Evolutionary conservation across 2,888 invertebrate genomes (phyloP), one percentile per base, ranked within the genome.

Genomic region (Eupithecia abbreviata): DNA sequence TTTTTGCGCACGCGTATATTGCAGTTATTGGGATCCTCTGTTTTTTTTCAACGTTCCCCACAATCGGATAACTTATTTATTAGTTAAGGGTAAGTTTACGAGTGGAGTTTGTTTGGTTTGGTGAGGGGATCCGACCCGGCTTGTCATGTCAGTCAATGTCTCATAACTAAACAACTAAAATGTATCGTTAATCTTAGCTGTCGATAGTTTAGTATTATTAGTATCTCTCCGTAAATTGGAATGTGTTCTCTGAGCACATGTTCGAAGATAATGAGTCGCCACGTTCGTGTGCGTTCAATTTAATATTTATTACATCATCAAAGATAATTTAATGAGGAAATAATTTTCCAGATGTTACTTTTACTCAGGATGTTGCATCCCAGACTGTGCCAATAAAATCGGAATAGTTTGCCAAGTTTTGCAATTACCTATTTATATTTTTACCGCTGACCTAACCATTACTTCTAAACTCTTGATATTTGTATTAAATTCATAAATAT

Each of bases 41-140:
- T 68, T 43, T 68, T 68, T 77, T 81, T 72, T n/a, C 30, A 30
- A 55, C 74, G 80, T 58, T 86, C 87, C 90, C 92, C 90, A 89
- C 92, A 91, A 91, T 91, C 89, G 86, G 86, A 88, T 90, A 87
- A 90, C 89, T 92, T 94, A 94, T 94, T 94, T 94, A 93, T 93
- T 93, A 88, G 89, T 88, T 81, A 88, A 90, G 90, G 93, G 93
- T 90, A 88, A 83, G 86, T 92, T 93, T 93, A 93, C 89, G 91
- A 90, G 86, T 85, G 75, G 83, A 90, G 90, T 90, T 91, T 90
- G 88, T 92, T 90, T 89, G 85, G 87, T 88, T 87, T 86, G 90
- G 86, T 89, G 90, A 90, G 91, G 90, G 87, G 88, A 88, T 30
- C 62, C 85, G 88, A 85, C 82, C 83, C 80, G 82, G 83, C 82